phyloP scores from a whole-genome alignment of 2,888 invertebrate genomes.

The Leptopterna dolabrata region DNA sequence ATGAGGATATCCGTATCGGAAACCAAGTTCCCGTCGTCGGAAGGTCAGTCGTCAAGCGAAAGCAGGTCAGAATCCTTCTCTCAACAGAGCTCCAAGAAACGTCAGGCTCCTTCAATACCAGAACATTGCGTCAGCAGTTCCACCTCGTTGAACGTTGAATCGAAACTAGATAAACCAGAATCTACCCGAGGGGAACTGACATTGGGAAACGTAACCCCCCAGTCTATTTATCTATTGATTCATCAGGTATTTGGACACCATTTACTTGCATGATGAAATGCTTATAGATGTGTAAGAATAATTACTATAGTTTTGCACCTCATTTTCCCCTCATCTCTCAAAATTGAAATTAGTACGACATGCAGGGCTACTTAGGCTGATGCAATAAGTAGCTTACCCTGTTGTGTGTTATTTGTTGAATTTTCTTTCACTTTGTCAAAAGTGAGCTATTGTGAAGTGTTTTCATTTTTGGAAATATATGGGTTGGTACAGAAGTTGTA shows the following conservation, averaged over 20 bases:
- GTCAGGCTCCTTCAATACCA: conserved; percentile 16
- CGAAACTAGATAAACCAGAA: not conserved
- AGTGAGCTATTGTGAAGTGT: no score
- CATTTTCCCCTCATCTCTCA: no score
- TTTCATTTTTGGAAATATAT: no score
- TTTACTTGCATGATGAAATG: no score
- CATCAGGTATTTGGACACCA: conserved; percentile 30
- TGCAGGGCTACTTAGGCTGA: no score
- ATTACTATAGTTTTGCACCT: no score
- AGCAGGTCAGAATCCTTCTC: conserved; percentile 20
- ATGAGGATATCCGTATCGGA: conserved; percentile 58
- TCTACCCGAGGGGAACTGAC: not conserved
- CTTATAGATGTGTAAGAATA: no score
- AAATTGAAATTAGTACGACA: no score
- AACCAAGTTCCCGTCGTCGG: conserved; percentile 46
- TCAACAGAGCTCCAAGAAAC: conserved; percentile 9
- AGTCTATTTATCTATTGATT: conserved; percentile 29
- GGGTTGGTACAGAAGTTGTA: no score
- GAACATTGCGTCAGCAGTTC: not conserved
- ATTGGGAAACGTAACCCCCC: not conserved
- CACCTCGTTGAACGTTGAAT: not conserved
- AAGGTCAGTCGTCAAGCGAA: conserved; percentile 46
- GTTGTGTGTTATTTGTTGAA: no score
- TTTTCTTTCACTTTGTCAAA: no score
- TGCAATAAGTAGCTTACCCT: no score